Base-by-base conservation (phyloP, 2,888 invertebrate genomes). In the Orchesellides sinensis region DNA sequence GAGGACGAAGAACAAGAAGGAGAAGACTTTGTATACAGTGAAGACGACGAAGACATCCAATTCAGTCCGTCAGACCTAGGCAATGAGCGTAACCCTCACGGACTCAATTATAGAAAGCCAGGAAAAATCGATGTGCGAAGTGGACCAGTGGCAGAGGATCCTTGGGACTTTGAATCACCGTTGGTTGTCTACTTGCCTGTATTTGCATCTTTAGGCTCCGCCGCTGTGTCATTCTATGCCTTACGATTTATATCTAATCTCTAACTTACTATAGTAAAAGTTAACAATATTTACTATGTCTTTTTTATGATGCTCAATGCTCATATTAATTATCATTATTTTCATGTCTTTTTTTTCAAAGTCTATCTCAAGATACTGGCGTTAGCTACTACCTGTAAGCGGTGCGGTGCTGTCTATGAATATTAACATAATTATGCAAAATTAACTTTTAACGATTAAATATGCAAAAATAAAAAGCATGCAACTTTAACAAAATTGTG, bases 141-240 rank as follows among this genome's bases (percentile, higher is more conserved):
- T 63, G 78, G 78, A 25, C 68, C 72, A 0, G 6, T 17, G 10
- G 14, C 45, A 0, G 61, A 56, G 0, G 79, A 83, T 27, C 83
- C 83, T 17, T 83, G 83, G 83, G 79, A 83, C 0, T 35, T 1
- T 2, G 63, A 73, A 23, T 19, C 73, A 5, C 2, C 29, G 0
- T 6, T 59, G 4, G 23, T 19, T 0, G 54, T 74, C 10, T 79
- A 69, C n/a, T n/a, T 49, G 29, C 83, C 74, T 17, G 2, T 81
- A 0, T 14, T 81, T 3, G 74, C 19, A 21, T 56, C 81, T n/a
- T 6, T 74, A 23, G 56, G 40, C 0, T 29, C 73, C 10, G 52
- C 65, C 2, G 17, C 23, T 27, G 17, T 65, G 0, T 52, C 69
- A 2, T 52, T 29, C 29, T 40, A 40, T 56, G 1, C 35, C 25